phyloP scores from a whole-genome alignment of 2,797 vertebrate species.

The Phalanger gymnotis region DNA sequence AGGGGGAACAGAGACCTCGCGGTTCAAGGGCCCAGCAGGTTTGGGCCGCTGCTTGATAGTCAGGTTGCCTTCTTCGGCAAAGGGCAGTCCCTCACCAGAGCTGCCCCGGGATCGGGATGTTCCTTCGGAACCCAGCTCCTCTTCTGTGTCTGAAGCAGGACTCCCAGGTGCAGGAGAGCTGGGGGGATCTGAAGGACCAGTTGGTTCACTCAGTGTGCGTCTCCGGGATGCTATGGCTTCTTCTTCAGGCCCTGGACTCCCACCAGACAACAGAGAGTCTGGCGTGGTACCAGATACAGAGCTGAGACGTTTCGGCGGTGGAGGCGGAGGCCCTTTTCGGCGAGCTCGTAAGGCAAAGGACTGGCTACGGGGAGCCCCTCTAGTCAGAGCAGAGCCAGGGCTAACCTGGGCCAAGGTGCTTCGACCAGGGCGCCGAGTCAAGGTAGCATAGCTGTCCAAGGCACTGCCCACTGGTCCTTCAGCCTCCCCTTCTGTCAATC shows the following conservation, averaged over 20 bases:
- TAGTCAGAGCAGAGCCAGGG: constrained; percentile 74
- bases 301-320: constrained; percentile 95
- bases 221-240: constrained; percentile 77
- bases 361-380: constrained; percentile 91
- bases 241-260: constrained; percentile 38
- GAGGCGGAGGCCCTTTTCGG: constrained; percentile 92
- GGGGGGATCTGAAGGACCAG: constrained; percentile 74
- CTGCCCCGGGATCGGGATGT: constrained; percentile 83
- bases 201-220: constrained; percentile 89
- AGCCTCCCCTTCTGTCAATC: constrained; percentile 92
- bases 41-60: constrained; percentile 96
- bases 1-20: constrained; percentile 34
- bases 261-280: constrained; percentile 68
- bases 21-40: constrained; percentile 73
- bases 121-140: constrained; percentile 83
- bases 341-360: constrained; percentile 93
- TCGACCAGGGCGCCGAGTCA: constrained; percentile 90
- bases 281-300: constrained; percentile 85
- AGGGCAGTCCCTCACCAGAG: constrained; percentile 91
- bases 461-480: constrained; percentile 82
- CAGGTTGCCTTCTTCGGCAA: constrained; percentile 95
- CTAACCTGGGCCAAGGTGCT: constrained; percentile 82
- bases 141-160: constrained; percentile 82
- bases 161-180: constrained; percentile 52
- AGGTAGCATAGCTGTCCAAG: constrained; percentile 92